Conservation (phyloP, 2,113 vertebrate genomes). For the Perca fluviatilis region DNA sequence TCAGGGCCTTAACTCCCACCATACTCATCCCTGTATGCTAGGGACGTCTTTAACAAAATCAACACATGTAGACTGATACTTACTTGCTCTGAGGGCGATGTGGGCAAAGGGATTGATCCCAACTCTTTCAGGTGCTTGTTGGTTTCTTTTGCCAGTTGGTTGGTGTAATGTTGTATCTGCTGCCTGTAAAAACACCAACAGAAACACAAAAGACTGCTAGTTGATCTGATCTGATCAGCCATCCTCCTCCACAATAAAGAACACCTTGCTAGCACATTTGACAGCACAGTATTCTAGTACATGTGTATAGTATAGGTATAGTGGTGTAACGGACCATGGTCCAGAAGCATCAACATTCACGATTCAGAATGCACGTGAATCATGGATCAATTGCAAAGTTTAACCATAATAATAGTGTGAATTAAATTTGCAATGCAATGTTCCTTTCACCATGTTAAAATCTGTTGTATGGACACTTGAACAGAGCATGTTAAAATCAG, state of each 20-base stretch:
- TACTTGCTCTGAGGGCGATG: slow-evolving; percentile 92
- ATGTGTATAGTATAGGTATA: not conserved
- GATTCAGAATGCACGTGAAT: not conserved
- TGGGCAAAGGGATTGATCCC: slow-evolving; percentile 87
- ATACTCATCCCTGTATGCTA: not conserved
- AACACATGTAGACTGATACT: slow-evolving; percentile 17
- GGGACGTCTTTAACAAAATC: not conserved
- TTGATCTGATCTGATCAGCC: not conserved
- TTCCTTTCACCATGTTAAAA: too few relatives aligned
- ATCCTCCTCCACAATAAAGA: not conserved
- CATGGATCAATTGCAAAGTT: too few relatives aligned
- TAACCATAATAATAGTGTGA: too few relatives aligned
- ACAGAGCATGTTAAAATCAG: too few relatives aligned
- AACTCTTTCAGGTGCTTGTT: slow-evolving; percentile 95
- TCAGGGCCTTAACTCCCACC: not conserved
- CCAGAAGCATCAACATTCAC: too few relatives aligned
- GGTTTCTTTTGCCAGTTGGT: slow-evolving; percentile 95
- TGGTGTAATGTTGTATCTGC: slow-evolving; percentile 94
- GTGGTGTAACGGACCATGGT: too few relatives aligned
- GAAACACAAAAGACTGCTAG: too few relatives aligned
- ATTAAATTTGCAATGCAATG: too few relatives aligned
- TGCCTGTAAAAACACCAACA: slow-evolving; percentile 83
- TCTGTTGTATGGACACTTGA: too few relatives aligned
- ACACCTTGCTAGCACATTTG: not conserved
- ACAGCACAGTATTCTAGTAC: not conserved